phyloP scores from a whole-genome alignment of 2,888 invertebrate genomes.

The Globia sparganii region DNA sequence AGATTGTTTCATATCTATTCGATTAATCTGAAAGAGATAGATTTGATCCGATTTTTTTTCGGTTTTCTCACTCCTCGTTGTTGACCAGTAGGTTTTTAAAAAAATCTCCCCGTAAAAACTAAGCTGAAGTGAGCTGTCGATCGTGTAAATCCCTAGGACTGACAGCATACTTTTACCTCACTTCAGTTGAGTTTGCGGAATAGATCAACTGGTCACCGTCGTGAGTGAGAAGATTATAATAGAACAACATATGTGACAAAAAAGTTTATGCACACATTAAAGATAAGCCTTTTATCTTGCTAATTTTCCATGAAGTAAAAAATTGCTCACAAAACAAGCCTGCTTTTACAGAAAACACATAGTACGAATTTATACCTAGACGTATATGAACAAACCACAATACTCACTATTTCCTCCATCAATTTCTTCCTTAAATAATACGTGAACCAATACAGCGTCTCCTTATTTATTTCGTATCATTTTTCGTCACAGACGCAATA shows the following conservation, averaged over 20 bases:
- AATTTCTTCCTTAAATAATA: conserved; percentile 53
- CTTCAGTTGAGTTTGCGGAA: too few species aligned
- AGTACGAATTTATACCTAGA: neutral
- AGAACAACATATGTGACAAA: neutral
- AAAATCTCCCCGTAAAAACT: too few species aligned
- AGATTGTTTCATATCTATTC: neutral
- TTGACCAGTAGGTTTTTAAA: too few species aligned
- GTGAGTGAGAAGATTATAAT: neutral
- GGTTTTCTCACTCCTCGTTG: too few species aligned
- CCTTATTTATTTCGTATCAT: conserved; percentile 64
- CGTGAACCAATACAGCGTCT: conserved; percentile 52
- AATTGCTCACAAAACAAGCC: neutral
- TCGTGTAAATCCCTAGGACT: too few species aligned
- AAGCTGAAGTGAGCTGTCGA: too few species aligned
- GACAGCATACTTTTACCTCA: too few species aligned
- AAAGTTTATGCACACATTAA: neutral
- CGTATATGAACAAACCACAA: neutral
- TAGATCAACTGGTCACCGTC: too few species aligned
- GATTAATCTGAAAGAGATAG: neutral
- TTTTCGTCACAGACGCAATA: conserved; percentile 62
- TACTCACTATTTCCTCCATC: conserved; percentile 33
- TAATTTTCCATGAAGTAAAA: too few species aligned
- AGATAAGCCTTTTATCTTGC: neutral
- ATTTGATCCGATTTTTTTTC: neutral
- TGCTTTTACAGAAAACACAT: neutral